These are phyloP conservation scores for Osedax frankpressi DNA, from an alignment of 2,888 invertebrate genomes.

Conservation along the genomic window DNA sequence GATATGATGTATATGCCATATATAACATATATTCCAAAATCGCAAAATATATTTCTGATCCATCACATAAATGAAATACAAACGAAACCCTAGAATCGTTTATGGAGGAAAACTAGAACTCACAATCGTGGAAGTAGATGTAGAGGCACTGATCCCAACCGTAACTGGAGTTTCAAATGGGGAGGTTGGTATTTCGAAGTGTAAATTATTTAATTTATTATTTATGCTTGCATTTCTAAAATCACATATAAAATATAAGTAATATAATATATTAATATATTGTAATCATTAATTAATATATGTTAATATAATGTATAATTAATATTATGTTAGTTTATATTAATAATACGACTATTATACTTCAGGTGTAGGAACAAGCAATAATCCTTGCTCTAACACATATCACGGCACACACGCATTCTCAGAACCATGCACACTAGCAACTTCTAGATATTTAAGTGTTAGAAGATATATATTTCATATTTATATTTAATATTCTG, in stretches of 20 bases:
- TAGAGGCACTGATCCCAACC: slow-evolving; percentile 24
- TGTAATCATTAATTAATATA: background rate
- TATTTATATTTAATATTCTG: too few relatives aligned
- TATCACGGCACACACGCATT: slow-evolving; percentile 24
- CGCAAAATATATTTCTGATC: too few relatives aligned
- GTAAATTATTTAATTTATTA: background rate
- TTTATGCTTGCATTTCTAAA: too few relatives aligned
- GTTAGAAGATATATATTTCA: too few relatives aligned
- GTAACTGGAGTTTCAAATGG: slow-evolving; percentile 26
- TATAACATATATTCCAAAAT: too few relatives aligned
- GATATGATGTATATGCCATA: too few relatives aligned
- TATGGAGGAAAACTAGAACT: slow-evolving; percentile 20
- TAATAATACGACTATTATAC: background rate
- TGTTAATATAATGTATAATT: too few relatives aligned
- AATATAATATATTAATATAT: too few relatives aligned
- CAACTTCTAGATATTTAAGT: too few relatives aligned
- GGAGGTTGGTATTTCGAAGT: slow-evolving; percentile 5
- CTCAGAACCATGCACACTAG: slow-evolving; percentile 23
- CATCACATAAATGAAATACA: too few relatives aligned
- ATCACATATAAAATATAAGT: too few relatives aligned
- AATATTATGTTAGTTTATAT: background rate
- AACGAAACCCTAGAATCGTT: too few relatives aligned
- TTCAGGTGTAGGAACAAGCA: slow-evolving; percentile 49
- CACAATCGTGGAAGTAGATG: slow-evolving; percentile 7
- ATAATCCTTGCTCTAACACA: slow-evolving; percentile 30